Evolutionary conservation across 2,797 vertebrate species (phyloP).

Genomic region (Lepidocolaptes lacrymiger): DNA sequence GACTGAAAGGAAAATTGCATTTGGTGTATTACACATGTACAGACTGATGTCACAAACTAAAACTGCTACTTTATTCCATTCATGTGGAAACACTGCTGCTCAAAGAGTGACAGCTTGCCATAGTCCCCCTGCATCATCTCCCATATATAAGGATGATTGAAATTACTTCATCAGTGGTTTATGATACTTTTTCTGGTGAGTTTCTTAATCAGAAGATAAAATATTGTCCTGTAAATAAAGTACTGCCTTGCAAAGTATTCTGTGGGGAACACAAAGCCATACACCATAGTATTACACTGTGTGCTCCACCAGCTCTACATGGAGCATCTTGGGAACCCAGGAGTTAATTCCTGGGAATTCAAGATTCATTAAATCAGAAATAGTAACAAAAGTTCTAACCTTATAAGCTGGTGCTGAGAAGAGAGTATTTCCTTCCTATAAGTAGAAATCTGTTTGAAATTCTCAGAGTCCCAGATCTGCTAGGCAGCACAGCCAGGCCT

Average conservation of each 20-base stretch:
- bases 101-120: neutral
- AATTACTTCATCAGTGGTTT: neutral
- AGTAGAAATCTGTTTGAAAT: neutral
- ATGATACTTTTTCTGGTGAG: neutral
- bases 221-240: neutral
- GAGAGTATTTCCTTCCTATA: neutral
- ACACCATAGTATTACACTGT: neutral
- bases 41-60: neutral
- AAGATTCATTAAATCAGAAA: neutral
- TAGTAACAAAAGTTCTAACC: neutral
- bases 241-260: neutral
- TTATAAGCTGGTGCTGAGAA: neutral
- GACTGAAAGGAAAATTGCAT: neutral
- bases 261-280: neutral
- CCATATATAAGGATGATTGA: neutral
- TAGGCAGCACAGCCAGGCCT: neutral
- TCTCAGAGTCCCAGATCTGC: neutral
- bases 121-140: neutral
- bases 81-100: neutral
- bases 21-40: neutral
- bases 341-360: neutral
- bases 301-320: neutral
- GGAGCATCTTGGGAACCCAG: neutral
- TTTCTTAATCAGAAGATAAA: neutral
- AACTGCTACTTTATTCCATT: neutral